These are phyloP conservation scores for Diploptera punctata DNA, from an alignment of 2,888 invertebrate species.

Conservation along the genomic window DNA sequence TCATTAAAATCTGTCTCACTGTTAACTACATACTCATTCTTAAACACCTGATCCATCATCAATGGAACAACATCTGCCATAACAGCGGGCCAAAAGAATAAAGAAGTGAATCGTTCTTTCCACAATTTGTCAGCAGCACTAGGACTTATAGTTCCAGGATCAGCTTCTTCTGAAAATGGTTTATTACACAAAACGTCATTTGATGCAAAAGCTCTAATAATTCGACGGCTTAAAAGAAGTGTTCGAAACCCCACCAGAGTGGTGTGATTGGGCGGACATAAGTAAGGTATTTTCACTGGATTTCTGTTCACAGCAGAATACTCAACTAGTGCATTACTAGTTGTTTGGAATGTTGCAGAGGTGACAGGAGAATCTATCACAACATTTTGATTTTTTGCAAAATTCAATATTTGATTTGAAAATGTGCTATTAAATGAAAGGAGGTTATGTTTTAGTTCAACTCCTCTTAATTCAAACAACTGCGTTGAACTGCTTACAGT, in stretches of 20 bases:
- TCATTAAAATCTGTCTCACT: neutral
- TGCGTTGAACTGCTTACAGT: no score
- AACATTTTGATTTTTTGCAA: no score
- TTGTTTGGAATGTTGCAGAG: no score
- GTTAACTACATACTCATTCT: neutral
- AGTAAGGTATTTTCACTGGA: neutral
- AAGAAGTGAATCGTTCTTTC: neutral
- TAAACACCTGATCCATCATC: neutral
- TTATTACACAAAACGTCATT: neutral
- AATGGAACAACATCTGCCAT: neutral
- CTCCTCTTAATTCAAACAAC: no score
- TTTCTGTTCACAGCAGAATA: no score
- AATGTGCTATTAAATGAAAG: no score
- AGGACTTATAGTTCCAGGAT: neutral
- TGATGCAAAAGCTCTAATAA: neutral
- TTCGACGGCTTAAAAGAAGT: neutral
- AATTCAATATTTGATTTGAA: no score
- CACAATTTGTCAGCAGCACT: neutral
- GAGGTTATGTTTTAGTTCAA: no score
- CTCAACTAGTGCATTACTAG: no score
- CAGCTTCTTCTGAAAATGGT: neutral
- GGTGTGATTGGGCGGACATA: neutral
- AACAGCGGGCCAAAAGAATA: conserved; percentile 9
- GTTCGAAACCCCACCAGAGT: conserved; percentile 1
- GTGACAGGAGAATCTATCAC: no score